Evolutionary conservation across 2,797 vertebrate species (phyloP), one percentile per base, ranked within the genome.

Genomic region (Dendrocincla tyrannina): DNA sequence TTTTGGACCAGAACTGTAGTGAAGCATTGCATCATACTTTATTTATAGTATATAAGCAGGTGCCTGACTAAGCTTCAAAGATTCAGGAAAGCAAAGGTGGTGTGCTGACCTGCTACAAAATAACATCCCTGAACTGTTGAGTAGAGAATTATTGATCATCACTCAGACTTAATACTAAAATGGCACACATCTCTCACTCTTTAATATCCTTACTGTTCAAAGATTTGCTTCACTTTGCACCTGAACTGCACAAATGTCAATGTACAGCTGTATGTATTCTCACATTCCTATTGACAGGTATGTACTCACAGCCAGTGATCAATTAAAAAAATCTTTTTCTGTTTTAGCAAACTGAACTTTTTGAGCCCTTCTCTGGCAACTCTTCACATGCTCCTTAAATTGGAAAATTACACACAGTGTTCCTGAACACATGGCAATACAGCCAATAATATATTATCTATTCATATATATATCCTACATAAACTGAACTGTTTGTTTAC

Each of bases 221-320:
- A 85, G 63, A 69, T 69, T 72, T 88, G 30, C 62, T 86, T 94
- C 55, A 77, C 84, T 93, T 95, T 94, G 73, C 73, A 84, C 83
- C 60, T 59, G 64, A 88, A 56, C 24, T 35, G 64, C 56, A 85
- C 27, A 89, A 80, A 88, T 50, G 39, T 68, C 89, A 83, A 42
- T 50, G 66, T 72, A 60, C 17, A 67, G 49, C 68, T 74, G 53
- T 46, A 75, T 55, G 39, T 60, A 88, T 89, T 66, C 69, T 84
- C 85, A 80, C 84, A 84, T 87, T 76, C 75, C 66, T 85, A 46
- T 72, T 85, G 87, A 59, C 39, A 73, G 9, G 2, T 35, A 62
- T 6, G n/a, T 28, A 81, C 5, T 22, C 68, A 72, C 13, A 92
- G 64, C 13, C n/a, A 56, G 42, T 11, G 27, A 86, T 56, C 67